Base-by-base conservation (phyloP, 2,797 vertebrate species). In the Dallia pectoralis region DNA sequence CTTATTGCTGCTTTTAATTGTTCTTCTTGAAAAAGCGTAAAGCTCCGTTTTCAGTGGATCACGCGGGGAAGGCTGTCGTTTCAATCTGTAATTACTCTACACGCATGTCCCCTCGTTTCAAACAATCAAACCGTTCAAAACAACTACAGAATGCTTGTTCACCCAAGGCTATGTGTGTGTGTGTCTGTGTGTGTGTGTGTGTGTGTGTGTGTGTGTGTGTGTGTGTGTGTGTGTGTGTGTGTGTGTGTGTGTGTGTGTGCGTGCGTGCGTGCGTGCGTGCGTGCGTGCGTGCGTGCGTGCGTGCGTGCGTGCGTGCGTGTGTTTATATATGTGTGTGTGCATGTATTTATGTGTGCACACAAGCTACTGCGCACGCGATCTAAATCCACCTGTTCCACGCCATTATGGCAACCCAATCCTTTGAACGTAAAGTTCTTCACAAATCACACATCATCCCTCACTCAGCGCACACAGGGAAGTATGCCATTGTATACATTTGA, bases 11-110 rank as follows among this genome's bases (percentile, higher is more conserved):
- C 86, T 74, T 89, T 91, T 87, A 91, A 91, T 91, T 91, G 88
- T 87, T 88, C 49, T 62, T 63, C 85, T 87, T 88, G 6, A 77
- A 83, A 82, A 85, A 81, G 82, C 90, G 91, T 80, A 75, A 81
- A 80, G 86, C 85, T 88, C 48, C 81, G 82, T 76, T 87, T 88
- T 88, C 86, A 87, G 75, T 76, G 82, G 53, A n/a, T 12, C 22
- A 59, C n/a, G 53, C 53, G 76, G 76, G 75, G 82, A 85, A 74
- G 82, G 6, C 77, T 87, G 82, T 79, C 70, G 82, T 86, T 86
- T 82, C 82, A 89, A 90, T 92, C 90, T 91, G 88, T 92, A 91
- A 92, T 93, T 93, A 92, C 90, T 87, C 91, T 89, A 86, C 81
- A 83, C 78, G 78, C 85, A 83, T 74, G 83, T 83, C 76, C 81